Evolutionary conservation across 1,140 invertebrate species (phyloP).

Genomic region (Drosophila cardini): DNA sequence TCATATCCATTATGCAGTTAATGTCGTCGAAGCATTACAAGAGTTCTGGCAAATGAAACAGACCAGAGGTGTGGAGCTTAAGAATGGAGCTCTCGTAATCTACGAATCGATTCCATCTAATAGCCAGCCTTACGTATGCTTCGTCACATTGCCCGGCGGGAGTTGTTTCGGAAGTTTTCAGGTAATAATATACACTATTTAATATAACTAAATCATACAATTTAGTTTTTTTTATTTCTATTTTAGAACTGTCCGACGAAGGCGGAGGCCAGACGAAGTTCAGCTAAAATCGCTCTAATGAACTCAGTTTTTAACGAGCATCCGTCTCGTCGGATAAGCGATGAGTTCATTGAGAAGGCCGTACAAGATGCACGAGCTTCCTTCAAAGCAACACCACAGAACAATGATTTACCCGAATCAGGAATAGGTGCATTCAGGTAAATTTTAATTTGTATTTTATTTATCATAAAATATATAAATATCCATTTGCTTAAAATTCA

Average conservation of each 20-base stretch:
- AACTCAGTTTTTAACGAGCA: conserved; percentile 99
- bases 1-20: conserved; percentile 87
- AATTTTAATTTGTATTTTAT: neutral
- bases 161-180: conserved; percentile 98
- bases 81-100: conserved; percentile 96
- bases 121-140: conserved; percentile 96
- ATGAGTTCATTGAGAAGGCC: conserved; percentile 97
- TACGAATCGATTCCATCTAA: conserved; percentile 97
- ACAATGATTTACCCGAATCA: conserved; percentile 92
- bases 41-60: conserved; percentile 99
- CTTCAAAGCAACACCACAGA: conserved; percentile 87
- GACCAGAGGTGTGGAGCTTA: conserved; percentile 92
- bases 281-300: conserved; percentile 98
- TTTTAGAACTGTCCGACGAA: conserved; percentile 94
- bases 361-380: conserved; percentile 93
- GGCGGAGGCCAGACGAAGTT: conserved; percentile 95
- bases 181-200: conserved; percentile 85
- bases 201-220: no score
- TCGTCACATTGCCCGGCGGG: conserved; percentile 96
- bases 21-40: conserved; percentile 97
- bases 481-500: conserved; percentile 40
- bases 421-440: conserved; percentile 96
- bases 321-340: conserved; percentile 95
- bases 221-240: neutral
- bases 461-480: neutral